Evolutionary conservation across 2,888 invertebrate genomes (phyloP).

Genomic region (Heteropelma amictum): DNA sequence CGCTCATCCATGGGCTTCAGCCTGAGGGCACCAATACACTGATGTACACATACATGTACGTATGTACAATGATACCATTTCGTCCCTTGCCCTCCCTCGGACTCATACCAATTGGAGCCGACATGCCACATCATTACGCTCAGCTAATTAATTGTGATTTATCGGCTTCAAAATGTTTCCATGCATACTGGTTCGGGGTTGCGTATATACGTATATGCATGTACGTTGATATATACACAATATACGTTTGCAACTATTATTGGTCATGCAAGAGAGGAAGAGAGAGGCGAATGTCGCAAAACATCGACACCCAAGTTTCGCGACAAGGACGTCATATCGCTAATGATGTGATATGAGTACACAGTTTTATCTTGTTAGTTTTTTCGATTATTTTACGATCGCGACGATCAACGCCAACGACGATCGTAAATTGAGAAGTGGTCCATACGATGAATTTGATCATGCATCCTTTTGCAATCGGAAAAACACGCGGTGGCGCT

Average conservation of each 20-base stretch:
- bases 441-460: no score
- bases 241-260: background rate
- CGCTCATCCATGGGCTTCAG: slow-evolving; percentile 49
- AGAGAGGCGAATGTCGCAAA: background rate
- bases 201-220: background rate
- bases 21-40: slow-evolving; percentile 17
- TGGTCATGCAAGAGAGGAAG: background rate
- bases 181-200: slow-evolving; percentile 48
- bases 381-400: no score
- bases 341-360: no score
- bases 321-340: background rate
- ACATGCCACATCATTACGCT: slow-evolving; percentile 77
- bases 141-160: slow-evolving; percentile 78
- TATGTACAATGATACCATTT: slow-evolving; percentile 14
- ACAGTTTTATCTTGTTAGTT: no score
- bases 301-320: background rate
- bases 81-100: slow-evolving; percentile 42
- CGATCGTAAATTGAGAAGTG: no score
- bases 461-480: no score
- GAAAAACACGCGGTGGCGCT: no score
- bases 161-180: slow-evolving; percentile 70
- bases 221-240: slow-evolving; percentile 1
- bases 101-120: slow-evolving; percentile 74
- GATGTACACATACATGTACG: slow-evolving; percentile 18
- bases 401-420: no score